Percentiles rank a stretch among this genome's conserved stretches.
phyloP scores from a whole-genome alignment of 2,797 vertebrate genomes.

The Podargus strigoides region DNA sequence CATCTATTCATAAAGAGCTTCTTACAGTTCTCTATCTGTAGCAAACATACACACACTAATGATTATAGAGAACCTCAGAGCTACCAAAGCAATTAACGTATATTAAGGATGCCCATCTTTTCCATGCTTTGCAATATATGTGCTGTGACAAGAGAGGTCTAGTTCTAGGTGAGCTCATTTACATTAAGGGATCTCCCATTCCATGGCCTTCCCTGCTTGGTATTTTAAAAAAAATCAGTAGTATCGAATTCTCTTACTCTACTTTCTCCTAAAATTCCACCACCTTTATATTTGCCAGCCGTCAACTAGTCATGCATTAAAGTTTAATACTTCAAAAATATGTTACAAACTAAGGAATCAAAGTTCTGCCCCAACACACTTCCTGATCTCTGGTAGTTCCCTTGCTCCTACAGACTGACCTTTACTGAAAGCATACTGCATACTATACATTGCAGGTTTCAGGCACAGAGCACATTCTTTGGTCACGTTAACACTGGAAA shows the following conservation, averaged over 20 bases:
- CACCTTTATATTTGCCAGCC: background rate
- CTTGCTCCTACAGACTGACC: background rate
- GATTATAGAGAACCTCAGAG: background rate
- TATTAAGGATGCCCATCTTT: background rate
- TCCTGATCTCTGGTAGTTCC: background rate
- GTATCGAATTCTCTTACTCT: background rate
- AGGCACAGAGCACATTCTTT: background rate
- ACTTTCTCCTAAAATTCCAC: background rate
- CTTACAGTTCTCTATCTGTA: background rate
- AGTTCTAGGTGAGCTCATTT: background rate
- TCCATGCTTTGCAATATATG: background rate
- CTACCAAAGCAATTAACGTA: background rate
- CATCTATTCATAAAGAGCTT: background rate
- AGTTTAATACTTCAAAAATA: background rate
- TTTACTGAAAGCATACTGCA: background rate
- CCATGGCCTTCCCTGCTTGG: background rate
- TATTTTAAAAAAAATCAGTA: background rate
- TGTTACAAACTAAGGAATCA: rapidly evolving
- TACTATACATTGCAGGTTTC: background rate
- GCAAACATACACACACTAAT: background rate
- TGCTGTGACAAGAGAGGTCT: background rate
- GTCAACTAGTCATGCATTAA: background rate
- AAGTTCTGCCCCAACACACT: background rate
- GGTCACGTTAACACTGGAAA: background rate
- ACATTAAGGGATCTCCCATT: background rate